phyloP scores from a whole-genome alignment of 2,113 vertebrate species.

The Apus apus region DNA sequence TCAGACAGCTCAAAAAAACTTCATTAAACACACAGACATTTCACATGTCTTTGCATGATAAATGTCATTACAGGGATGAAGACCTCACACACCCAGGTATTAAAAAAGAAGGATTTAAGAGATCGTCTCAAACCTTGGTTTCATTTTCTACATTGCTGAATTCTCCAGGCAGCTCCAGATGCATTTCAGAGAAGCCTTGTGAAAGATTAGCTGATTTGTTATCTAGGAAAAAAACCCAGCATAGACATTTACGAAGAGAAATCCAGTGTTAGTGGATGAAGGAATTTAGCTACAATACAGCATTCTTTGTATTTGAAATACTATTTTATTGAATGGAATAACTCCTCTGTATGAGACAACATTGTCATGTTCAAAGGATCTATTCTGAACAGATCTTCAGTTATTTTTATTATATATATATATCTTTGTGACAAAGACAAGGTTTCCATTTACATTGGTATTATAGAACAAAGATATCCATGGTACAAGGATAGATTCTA shows the following conservation, averaged over 20 bases:
- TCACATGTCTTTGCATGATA: not conserved
- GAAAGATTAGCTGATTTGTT: not conserved
- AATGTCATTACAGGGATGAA: not conserved
- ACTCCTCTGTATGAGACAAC: not conserved
- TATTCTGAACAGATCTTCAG: not conserved
- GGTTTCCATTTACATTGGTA: not conserved
- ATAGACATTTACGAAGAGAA: not conserved
- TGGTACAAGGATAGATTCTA: not conserved
- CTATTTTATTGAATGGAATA: not conserved
- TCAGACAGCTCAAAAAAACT: not conserved
- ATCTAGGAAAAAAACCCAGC: constrained; percentile 9
- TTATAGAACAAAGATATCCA: not conserved
- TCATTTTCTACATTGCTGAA: not conserved
- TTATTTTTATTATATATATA: not conserved
- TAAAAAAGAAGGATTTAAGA: not conserved
- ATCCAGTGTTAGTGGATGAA: not conserved
- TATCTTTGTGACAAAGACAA: not conserved
- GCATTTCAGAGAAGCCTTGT: not conserved
- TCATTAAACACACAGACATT: not conserved
- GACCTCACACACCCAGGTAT: not conserved
- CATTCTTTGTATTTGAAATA: not conserved
- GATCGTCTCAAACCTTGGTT: constrained; percentile 51
- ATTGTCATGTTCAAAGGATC: not conserved
- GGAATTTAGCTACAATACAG: not conserved
- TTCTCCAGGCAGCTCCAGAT: not conserved